These are phyloP conservation scores for Bombus balteatus DNA, from an alignment of 1,140 invertebrate genomes.

Conservation along the genomic window DNA sequence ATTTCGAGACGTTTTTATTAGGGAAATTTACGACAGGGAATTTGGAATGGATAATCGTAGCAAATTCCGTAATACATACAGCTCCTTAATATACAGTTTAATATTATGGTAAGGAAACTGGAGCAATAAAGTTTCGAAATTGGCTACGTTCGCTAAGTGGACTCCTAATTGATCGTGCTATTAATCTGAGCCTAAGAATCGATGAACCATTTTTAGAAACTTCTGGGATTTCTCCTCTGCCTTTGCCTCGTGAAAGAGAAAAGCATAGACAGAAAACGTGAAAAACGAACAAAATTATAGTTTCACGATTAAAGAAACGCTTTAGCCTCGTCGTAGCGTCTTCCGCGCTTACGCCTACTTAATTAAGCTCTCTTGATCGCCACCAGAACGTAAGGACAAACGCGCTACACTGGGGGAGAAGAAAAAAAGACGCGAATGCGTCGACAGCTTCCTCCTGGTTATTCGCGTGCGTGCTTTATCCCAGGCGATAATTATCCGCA, in stretches of 20 bases:
- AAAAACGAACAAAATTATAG: not conserved
- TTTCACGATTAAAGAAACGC: not conserved
- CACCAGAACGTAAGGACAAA: not conserved
- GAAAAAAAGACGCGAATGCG: not conserved
- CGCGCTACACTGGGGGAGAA: too few relatives aligned
- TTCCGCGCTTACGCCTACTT: not conserved
- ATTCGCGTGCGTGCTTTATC: slow-evolving; percentile 45
- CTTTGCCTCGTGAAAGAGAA: not conserved
- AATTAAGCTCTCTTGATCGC: slow-evolving; percentile 32
- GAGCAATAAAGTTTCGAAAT: not conserved
- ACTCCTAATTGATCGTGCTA: not conserved
- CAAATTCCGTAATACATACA: too few relatives aligned
- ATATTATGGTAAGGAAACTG: not conserved
- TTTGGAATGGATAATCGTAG: not conserved
- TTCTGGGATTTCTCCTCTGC: not conserved
- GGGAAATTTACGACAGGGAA: not conserved
- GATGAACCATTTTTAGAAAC: not conserved
- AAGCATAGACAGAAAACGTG: not conserved
- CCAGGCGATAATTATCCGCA: slow-evolving; percentile 53
- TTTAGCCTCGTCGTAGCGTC: not conserved
- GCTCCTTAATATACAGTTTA: not conserved
- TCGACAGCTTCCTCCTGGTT: slow-evolving; percentile 30
- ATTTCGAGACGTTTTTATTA: not conserved
- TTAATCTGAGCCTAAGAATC: not conserved
- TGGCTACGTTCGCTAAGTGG: not conserved